Percentiles rank a stretch among this genome's conserved stretches.
Conservation (phyloP, 2,113 vertebrate genomes). For the Meleagris gallopavo region DNA sequence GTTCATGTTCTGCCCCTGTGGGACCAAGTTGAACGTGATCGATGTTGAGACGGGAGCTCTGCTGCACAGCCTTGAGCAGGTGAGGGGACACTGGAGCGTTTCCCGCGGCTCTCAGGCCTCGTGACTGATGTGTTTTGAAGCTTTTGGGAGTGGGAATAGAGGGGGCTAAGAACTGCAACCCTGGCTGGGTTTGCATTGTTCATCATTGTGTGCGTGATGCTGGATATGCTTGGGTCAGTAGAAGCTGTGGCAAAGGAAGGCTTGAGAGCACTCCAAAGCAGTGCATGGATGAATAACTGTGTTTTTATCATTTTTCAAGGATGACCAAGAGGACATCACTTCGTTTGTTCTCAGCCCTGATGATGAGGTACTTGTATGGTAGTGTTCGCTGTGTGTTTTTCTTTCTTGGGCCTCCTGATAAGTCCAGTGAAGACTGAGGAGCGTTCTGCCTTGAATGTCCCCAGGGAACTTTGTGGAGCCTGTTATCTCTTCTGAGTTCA, state of each 20-base stretch:
- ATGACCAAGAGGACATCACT: conserved; percentile 93
- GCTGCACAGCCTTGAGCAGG: conserved; percentile 87
- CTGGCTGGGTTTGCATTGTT: not conserved
- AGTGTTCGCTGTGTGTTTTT: not conserved
- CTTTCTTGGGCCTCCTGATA: not conserved
- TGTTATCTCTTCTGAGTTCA: not conserved
- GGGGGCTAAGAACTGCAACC: too few relatives aligned
- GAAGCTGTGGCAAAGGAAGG: not conserved
- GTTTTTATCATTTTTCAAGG: conserved; percentile 63
- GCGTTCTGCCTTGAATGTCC: rapidly evolving
- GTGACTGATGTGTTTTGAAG: rapidly evolving
- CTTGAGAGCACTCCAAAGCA: rapidly evolving
- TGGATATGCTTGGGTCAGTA: not conserved
- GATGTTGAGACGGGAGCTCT: conserved; percentile 86
- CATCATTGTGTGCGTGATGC: rapidly evolving
- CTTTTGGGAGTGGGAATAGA: rapidly evolving
- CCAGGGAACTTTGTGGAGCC: rapidly evolving
- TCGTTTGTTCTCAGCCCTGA: conserved; percentile 89
- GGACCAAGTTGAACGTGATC: conserved; percentile 86
- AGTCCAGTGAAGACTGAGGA: rapidly evolving
- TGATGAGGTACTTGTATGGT: conserved; percentile 81
- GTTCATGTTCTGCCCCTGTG: conserved; percentile 90
- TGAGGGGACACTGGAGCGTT: not conserved
- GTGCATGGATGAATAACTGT: rapidly evolving
- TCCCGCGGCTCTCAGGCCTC: rapidly evolving